Percentiles rank a stretch among this genome's conserved stretches.
phyloP scores from a whole-genome alignment of 2,888 invertebrate species.

The Troides oblongomaculatus region DNA sequence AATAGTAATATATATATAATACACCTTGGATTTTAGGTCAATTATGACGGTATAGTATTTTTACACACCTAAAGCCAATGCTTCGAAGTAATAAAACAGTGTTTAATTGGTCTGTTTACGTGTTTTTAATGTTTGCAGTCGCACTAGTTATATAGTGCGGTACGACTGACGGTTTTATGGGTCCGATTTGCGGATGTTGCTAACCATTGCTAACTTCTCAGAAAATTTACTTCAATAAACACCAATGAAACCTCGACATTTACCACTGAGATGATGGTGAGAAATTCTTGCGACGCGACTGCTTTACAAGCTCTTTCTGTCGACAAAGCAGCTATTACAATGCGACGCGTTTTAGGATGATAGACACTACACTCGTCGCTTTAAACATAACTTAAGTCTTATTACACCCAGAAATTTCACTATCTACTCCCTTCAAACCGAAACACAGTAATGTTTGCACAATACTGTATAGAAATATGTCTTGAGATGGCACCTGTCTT shows the following conservation, averaged over 20 bases:
- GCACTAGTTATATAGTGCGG: slow-evolving; percentile 20
- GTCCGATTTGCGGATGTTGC: slow-evolving; percentile 6
- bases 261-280: neutral
- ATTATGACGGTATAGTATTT: slow-evolving; percentile 22
- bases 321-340: too few species aligned
- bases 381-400: too few species aligned
- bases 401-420: too few species aligned
- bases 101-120: slow-evolving; percentile 29
- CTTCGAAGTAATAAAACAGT: slow-evolving; percentile 24
- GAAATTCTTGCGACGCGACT: too few species aligned
- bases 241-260: neutral
- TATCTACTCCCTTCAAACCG: too few species aligned
- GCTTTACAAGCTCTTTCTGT: too few species aligned
- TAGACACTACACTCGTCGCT: too few species aligned
- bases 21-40: neutral
- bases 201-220: neutral
- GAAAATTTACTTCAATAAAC: slow-evolving; percentile 7
- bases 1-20: too few species aligned
- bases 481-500: too few species aligned
- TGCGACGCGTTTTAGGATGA: too few species aligned
- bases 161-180: slow-evolving; percentile 18
- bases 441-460: too few species aligned
- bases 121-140: slow-evolving; percentile 30
- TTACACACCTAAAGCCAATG: slow-evolving; percentile 30
- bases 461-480: too few species aligned